Base-by-base conservation (phyloP, 2,888 invertebrate genomes). In the Caenorhabditis afra region DNA sequence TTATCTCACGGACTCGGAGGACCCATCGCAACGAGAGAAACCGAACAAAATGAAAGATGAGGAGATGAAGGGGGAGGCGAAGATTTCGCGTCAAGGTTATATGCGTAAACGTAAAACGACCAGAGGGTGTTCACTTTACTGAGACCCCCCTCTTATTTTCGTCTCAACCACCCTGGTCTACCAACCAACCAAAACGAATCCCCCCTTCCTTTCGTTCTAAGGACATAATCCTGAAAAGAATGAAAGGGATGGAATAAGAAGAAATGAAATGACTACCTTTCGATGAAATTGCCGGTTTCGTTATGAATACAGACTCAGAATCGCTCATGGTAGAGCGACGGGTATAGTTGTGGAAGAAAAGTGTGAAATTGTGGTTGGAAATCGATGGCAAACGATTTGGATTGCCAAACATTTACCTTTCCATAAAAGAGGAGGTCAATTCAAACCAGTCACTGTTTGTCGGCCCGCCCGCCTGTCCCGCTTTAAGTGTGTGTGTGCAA, bases 81-180 rank as follows among this genome's bases (percentile, higher is more conserved):
- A 61, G 52, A 58, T 64, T 61, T 73, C 23, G 64, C 65, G 64
- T 73, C 64, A 73, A 73, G 65, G 59, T 74, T 66, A 66, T 74
- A 59, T 59, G 44, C 59, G 53, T 66, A 61, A 53, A 66, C 47
- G 66, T 52, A 64, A 73, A n/a, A 73, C 58, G 59, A 59, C 41
- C 44, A 41, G 47, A 39, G 14, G 53, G 70, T 55, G 70, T 70
- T 70, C 70, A 73, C 58, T 74, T 66, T 59, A 59, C 74, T 74
- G 61, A 61, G 37, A 61, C 59, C 70, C 61, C 59, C 70, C 61
- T 61, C 53, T 50, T 35, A 61, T 70, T 70, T 50, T 53, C 44
- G 52, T 47, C 61, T 52, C 52, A 52, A 52, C 44, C 29, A 3
- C 29, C n/a, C n/a, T n/a, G n/a, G n/a, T n/a, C n/a, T n/a, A n/a